A percentile compares a stretch with the other conserved stretches of the same genome.
Conservation (phyloP, 2,888 invertebrate genomes). For the Drosophila subquinaria region DNA sequence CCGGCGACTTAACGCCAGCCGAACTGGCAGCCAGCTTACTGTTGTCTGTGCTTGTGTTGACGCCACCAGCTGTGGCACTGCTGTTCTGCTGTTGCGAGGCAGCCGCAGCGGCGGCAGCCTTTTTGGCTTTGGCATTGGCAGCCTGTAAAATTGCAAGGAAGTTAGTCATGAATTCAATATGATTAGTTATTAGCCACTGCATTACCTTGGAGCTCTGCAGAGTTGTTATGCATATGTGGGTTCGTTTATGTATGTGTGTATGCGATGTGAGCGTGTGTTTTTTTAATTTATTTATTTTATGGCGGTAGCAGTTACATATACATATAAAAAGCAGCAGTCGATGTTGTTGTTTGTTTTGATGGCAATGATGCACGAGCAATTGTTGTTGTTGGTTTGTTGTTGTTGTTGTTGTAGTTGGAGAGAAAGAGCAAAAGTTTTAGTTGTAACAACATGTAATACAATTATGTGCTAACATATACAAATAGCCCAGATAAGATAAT, state of each 20-base stretch:
- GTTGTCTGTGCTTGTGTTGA: slow-evolving; percentile 42
- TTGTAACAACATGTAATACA: slow-evolving; percentile 20
- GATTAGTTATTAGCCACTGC: slow-evolving; percentile 6
- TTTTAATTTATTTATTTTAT: not conserved
- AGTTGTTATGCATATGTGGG: slow-evolving; percentile 39
- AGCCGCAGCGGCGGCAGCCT: slow-evolving; percentile 83
- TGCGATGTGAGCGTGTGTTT: slow-evolving; percentile 18
- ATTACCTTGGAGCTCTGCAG: slow-evolving; percentile 83
- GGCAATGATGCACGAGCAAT: slow-evolving; percentile 52
- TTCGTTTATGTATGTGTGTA: slow-evolving; percentile 21
- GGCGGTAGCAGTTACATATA: slow-evolving; percentile 42
- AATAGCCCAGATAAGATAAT: slow-evolving; percentile 17
- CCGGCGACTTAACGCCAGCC: slow-evolving; percentile 51
- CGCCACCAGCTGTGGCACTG: slow-evolving; percentile 15
- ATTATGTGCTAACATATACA: slow-evolving; percentile 14
- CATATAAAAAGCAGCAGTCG: slow-evolving; percentile 47
- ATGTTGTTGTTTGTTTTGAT: slow-evolving; percentile 47
- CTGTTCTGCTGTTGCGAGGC: slow-evolving; percentile 70
- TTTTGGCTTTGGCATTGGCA: slow-evolving; percentile 84
- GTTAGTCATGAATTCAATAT: slow-evolving; percentile 1
- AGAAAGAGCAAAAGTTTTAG: slow-evolving; percentile 52
- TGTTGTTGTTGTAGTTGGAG: slow-evolving; percentile 45
- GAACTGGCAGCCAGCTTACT: slow-evolving; percentile 38
- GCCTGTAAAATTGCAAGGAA: slow-evolving; percentile 66
- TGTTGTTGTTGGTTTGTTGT: slow-evolving; percentile 46